A percentile compares a stretch with the other conserved stretches of the same genome.
These are phyloP conservation scores for Pseudococcus jackbeardsleyi DNA, from an alignment of 2,888 invertebrate genomes.

Conservation along the genomic window DNA sequence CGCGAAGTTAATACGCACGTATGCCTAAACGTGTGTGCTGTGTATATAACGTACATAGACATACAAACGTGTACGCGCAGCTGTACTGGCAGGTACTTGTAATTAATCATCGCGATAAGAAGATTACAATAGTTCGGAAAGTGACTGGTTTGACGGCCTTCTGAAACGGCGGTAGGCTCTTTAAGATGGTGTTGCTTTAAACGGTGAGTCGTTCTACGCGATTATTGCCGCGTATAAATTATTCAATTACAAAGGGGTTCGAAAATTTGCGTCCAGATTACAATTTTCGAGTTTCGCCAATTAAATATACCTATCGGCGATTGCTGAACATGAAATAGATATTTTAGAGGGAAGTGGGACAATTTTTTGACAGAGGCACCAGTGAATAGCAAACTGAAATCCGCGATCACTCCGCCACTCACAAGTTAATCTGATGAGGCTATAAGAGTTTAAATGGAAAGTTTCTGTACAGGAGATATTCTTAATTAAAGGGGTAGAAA, in stretches of 20 bases:
- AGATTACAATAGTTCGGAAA: constrained; percentile 7
- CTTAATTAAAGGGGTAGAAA: too few relatives aligned
- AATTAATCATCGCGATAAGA: constrained; percentile 37
- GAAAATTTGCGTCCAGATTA: neutral
- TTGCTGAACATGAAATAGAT: too few relatives aligned
- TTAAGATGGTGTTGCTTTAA: constrained; percentile 10
- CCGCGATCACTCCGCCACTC: too few relatives aligned
- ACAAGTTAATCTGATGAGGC: too few relatives aligned
- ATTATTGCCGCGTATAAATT: constrained; percentile 3
- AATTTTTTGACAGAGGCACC: too few relatives aligned
- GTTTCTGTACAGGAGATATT: too few relatives aligned
- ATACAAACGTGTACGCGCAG: neutral
- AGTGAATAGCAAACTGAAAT: too few relatives aligned
- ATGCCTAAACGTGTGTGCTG: neutral
- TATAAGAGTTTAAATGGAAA: too few relatives aligned
- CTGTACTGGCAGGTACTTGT: neutral
- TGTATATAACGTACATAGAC: neutral
- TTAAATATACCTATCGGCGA: neutral
- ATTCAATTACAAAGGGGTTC: neutral
- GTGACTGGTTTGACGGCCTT: constrained; percentile 40
- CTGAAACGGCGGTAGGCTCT: constrained; percentile 12
- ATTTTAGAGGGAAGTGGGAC: too few relatives aligned
- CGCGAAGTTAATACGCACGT: neutral
- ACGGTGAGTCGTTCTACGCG: too few relatives aligned
- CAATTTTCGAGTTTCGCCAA: neutral